These are phyloP conservation scores for Bombus terrestris DNA, from an alignment of 1,140 invertebrate species.

Conservation along the genomic window DNA sequence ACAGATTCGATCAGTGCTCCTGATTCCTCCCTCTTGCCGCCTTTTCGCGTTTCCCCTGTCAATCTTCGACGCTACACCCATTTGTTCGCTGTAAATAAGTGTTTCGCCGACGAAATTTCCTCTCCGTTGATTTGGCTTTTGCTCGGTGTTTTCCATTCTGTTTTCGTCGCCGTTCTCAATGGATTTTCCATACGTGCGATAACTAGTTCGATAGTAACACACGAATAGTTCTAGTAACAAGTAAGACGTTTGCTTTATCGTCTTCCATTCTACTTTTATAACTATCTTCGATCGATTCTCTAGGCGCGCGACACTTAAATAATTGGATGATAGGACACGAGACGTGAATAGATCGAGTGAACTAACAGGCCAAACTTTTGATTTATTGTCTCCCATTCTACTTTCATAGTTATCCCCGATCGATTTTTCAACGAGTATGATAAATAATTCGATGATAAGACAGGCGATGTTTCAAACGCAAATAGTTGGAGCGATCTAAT, in stretches of 20 bases:
- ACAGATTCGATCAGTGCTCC: conserved; percentile 62
- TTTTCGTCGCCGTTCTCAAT: not conserved
- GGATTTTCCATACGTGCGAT: not conserved
- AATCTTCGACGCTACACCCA: conserved; percentile 33
- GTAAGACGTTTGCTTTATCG: not conserved
- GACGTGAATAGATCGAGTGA: not conserved
- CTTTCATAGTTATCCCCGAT: not conserved
- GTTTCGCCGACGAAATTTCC: not conserved
- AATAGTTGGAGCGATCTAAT: not conserved
- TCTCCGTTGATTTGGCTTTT: not conserved
- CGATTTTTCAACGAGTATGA: not conserved
- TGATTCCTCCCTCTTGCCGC: conserved; percentile 27
- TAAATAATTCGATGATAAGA: not conserved
- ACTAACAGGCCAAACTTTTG: not conserved
- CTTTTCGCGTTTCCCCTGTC: conserved; percentile 19
- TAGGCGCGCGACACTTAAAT: not conserved
- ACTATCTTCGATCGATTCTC: not conserved
- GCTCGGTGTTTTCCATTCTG: not conserved
- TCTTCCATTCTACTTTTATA: not conserved
- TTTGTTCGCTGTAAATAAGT: conserved; percentile 40
- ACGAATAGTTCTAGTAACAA: not conserved
- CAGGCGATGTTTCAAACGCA: not conserved
- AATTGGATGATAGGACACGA: not conserved
- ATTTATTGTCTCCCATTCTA: not conserved
- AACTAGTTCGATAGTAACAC: not conserved